A percentile compares a stretch with the other conserved stretches of the same genome.
These are phyloP conservation scores for Urophycis tenuis DNA, from an alignment of 2,797 vertebrate species.

Conservation along the genomic window DNA sequence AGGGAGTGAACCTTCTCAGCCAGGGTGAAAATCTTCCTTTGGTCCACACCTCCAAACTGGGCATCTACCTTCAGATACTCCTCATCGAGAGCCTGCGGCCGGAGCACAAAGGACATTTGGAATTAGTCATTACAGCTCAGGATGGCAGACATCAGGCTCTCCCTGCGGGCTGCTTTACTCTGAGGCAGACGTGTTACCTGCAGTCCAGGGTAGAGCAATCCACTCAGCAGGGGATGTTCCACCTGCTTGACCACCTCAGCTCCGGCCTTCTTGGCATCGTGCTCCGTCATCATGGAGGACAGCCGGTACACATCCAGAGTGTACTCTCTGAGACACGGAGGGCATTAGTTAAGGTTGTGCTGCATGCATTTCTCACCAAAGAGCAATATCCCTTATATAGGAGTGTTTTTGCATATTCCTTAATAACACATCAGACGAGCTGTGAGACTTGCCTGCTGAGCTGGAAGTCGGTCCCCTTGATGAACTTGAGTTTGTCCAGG, in stretches of 20 bases:
- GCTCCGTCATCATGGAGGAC: slow-evolving; percentile 89
- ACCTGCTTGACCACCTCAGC: slow-evolving; percentile 98
- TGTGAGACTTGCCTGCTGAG: slow-evolving; percentile 84
- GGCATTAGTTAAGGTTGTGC: neutral
- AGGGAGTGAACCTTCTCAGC: slow-evolving; percentile 87
- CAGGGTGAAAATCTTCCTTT: slow-evolving; percentile 98
- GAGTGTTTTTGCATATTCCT: neutral
- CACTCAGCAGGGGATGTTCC: slow-evolving; percentile 92
- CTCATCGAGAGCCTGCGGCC: slow-evolving; percentile 87
- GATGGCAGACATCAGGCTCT: neutral
- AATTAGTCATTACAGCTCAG: neutral
- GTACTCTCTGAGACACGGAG: slow-evolving; percentile 76
- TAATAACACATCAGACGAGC: neutral
- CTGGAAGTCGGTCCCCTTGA: slow-evolving; percentile 90
- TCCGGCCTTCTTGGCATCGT: slow-evolving; percentile 96
- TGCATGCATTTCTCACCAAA: neutral
- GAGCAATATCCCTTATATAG: neutral
- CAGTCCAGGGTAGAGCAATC: slow-evolving; percentile 91
- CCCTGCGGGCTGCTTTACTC: neutral
- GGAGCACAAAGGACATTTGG: neutral
- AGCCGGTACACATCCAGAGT: slow-evolving; percentile 92
- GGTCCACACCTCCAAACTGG: slow-evolving; percentile 95
- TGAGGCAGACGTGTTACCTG: slow-evolving; percentile 71
- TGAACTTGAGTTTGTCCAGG: slow-evolving; percentile 86
- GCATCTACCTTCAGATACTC: slow-evolving; percentile 95